Evolutionary conservation across 2,113 vertebrate species (phyloP), one percentile per base, ranked within the genome.

Genomic region (Spilogale gracilis): DNA sequence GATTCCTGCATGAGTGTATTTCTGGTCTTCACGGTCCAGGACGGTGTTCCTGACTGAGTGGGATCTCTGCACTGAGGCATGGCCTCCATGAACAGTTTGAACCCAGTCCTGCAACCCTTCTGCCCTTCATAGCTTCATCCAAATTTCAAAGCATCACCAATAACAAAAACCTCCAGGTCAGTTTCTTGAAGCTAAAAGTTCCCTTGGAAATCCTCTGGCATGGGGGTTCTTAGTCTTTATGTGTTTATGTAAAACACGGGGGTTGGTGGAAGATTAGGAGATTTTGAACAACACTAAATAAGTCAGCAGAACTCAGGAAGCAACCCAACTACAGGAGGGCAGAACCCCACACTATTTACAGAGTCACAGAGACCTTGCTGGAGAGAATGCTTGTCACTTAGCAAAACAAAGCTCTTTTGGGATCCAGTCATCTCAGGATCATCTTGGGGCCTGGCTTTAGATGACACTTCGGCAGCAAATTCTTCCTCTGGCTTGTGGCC

Each of bases 271-370:
- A 73, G 58, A 56, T 81, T 69, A 65, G 80, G 86, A 94, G 45
- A 84, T 88, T 85, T 93, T 63, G 9, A 96, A 67, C 38, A 81
- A 92, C 32, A 79, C 30, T 60, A 83, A 81, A 27, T 58, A 76
- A 43, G 17, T 71, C 43, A 78, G 30, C 12, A 52, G 69, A 67
- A 73, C 17, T 71, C 50, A 61, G 3, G 27, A 90, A 80, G 23
- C 6, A 18, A 80, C n/a, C 16, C 69, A 3, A 21, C n/a, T 38
- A 13, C 12, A 14, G 30, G 7, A 38, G 20, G 27, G 9, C 23
- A 14, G 67, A 92, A 74, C 25, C 60, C 23, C 67, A 17, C 9
- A 10, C 9, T 9, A 13, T 63, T 50, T 45, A 27, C 52, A 32
- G 0, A 0, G 6, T 94, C 61, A 14, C 13, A 2, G 14, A 9